Evolutionary conservation across 64 coral and sea anemone species (phyloP), one percentile per base, ranked within the genome.

Genomic region (Pachyseris speciosa): DNA sequence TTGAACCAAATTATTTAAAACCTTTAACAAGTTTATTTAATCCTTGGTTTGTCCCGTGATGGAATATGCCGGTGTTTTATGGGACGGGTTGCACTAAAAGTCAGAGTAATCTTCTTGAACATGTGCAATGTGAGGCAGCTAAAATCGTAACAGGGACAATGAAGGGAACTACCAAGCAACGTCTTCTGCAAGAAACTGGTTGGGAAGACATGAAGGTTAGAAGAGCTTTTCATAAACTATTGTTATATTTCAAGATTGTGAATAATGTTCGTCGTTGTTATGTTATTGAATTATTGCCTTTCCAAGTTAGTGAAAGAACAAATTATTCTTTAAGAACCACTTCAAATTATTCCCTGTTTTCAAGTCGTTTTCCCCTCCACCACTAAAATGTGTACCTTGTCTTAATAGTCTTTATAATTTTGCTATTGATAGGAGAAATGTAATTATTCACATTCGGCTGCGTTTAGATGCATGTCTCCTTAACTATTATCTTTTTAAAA

Each of bases 41-140:
- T n/a, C n/a, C n/a, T n/a, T n/a, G n/a, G n/a, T n/a, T n/a, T n/a
- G n/a, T n/a, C n/a, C n/a, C n/a, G n/a, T n/a, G n/a, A n/a, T n/a
- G n/a, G n/a, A n/a, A n/a, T n/a, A n/a, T n/a, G n/a, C n/a, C n/a
- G n/a, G n/a, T n/a, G n/a, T n/a, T n/a, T n/a, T n/a, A n/a, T n/a
- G n/a, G n/a, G n/a, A n/a, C n/a, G n/a, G n/a, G n/a, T n/a, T n/a
- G n/a, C n/a, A n/a, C n/a, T n/a, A n/a, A n/a, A n/a, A n/a, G n/a
- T n/a, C n/a, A n/a, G n/a, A n/a, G n/a, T n/a, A n/a, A n/a, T 7
- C 41, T 86, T 7, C 41, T 86, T 9, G 83, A 86, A 24, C 36
- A 2, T 51, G 77, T 83, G 7, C 88, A 83, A 83, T 91, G 71
- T 19, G 88, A 91, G 36, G 51, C 88, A 16, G 55, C 32, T 8